These are phyloP conservation scores for Eurytoma adleriae DNA, from an alignment of 2,888 invertebrate genomes.

Conservation along the genomic window DNA sequence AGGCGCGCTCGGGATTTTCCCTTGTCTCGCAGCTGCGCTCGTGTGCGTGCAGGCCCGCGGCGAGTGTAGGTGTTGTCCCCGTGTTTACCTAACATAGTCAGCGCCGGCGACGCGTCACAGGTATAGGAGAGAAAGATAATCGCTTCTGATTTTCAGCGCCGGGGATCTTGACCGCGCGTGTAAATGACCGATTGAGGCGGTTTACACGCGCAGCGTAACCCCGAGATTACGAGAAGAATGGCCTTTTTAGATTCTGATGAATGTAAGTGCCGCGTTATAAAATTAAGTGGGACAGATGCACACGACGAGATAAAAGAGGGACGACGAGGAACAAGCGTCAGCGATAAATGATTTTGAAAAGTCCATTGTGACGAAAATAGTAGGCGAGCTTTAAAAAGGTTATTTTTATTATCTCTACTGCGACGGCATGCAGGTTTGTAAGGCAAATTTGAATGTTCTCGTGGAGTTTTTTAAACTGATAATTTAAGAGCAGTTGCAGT, in stretches of 20 bases:
- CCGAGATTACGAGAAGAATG: not conserved
- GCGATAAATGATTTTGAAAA: not conserved
- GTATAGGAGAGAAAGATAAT: conserved; percentile 32
- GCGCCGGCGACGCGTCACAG: not conserved
- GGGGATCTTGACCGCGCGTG: conserved; percentile 20
- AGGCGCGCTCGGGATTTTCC: conserved; percentile 35
- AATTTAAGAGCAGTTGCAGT: not conserved
- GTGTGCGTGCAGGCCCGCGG: not conserved
- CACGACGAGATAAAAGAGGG: not conserved
- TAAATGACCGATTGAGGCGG: conserved; percentile 49
- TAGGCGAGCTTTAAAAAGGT: not conserved
- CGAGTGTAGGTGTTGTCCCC: not conserved
- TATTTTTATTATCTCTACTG: no score
- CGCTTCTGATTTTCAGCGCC: conserved; percentile 36
- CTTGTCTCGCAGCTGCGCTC: not conserved
- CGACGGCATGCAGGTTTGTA: no score
- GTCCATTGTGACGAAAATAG: not conserved
- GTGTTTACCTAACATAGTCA: conserved; percentile 32
- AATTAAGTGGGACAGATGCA: conserved; percentile 32
- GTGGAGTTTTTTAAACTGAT: no score
- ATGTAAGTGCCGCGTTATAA: not conserved
- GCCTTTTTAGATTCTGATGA: conserved; percentile 12
- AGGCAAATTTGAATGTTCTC: not conserved
- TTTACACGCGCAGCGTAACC: not conserved
- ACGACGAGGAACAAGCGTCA: not conserved